Evolutionary conservation across 2,888 invertebrate species (phyloP), one percentile per base, ranked within the genome.

Genomic region (Zaprionus obscuricornis): DNA sequence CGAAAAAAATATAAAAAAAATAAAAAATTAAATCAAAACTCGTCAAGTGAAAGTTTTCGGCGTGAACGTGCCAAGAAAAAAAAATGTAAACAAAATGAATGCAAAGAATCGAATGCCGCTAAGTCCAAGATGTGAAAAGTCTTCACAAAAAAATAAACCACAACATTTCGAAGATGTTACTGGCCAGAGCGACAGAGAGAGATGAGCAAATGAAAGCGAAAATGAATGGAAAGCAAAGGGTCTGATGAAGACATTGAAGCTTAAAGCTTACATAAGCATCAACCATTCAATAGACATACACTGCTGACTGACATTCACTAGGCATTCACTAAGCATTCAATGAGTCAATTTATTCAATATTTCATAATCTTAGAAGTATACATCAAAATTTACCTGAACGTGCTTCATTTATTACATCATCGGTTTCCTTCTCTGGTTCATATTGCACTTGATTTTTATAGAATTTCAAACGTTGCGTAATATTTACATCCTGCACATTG

Each of bases 401-500:
- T 8, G 66, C 70, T 10, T 66, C 64, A 20, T 22, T 33, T 2
- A 27, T 4, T 2, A 42, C 2, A 10, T 52, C 59, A 26, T 62
- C 54, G 40, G 11, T 20, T 18, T 77, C 77, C 3, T 31, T 60
- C 0, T 72, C 79, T 18, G 55, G 49, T 64, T 91, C 90, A 51
- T 93, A 91, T 62, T 93, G 91, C 51, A 94, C 91, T 73, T 92
- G 91, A 86, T 95, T 95, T 75, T 92, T 93, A 64, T 91, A 93
- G 84, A 95, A 93, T 40, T 92, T 91, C 85, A 94, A 88, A 74
- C 94, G 92, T 87, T 93, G 92, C 56, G 93, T 92, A 11, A 95
- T 91, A 70, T 93, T 93, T 11, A 95, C 91, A 87, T 95, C 94
- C 81, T 92, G 93, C 16, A 91, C 91, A 33, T 93, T 92, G 45